These are phyloP conservation scores for Zaprionus capensis DNA, from an alignment of 1,140 invertebrate genomes.

Conservation along the genomic window DNA sequence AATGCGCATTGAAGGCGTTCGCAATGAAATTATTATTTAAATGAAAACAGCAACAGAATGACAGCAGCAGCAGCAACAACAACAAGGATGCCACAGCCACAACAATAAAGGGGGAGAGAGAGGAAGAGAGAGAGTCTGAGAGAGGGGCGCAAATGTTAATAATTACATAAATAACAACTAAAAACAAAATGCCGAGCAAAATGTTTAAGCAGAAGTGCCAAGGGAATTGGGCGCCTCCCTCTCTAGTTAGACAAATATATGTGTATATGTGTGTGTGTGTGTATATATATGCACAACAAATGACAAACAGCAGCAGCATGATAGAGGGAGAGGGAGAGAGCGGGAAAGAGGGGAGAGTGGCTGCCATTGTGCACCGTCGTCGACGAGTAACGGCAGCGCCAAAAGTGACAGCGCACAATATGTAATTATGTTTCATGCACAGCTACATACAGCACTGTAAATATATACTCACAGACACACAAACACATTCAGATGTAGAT, in stretches of 20 bases:
- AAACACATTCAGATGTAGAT: not conserved
- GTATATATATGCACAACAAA: constrained; percentile 32
- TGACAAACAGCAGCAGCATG: constrained; percentile 37
- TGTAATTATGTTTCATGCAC: constrained; percentile 75
- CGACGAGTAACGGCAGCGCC: constrained; percentile 54
- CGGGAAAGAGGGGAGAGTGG: not conserved
- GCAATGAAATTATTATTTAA: constrained; percentile 82
- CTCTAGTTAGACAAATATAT: constrained; percentile 19
- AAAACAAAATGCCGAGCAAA: constrained; percentile 64
- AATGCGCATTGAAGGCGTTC: constrained; percentile 63
- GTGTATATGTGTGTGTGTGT: constrained; percentile 5
- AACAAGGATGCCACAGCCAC: constrained; percentile 23
- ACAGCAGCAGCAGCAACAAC: constrained; percentile 31
- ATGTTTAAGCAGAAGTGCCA: constrained; percentile 49
- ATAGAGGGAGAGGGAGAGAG: not conserved
- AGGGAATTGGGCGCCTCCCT: constrained; percentile 29
- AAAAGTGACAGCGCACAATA: constrained; percentile 82
- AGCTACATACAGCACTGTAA: constrained; percentile 47
- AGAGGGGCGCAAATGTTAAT: constrained; percentile 74
- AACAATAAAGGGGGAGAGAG: constrained; percentile 29
- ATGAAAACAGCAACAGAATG: constrained; percentile 71
- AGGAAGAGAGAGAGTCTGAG: constrained; percentile 34
- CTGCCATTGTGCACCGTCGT: constrained; percentile 37
- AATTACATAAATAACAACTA: constrained; percentile 81
- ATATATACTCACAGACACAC: constrained; percentile 19